Conservation (phyloP, 2,888 invertebrate species). For the Malthinus flaveolus region DNA sequence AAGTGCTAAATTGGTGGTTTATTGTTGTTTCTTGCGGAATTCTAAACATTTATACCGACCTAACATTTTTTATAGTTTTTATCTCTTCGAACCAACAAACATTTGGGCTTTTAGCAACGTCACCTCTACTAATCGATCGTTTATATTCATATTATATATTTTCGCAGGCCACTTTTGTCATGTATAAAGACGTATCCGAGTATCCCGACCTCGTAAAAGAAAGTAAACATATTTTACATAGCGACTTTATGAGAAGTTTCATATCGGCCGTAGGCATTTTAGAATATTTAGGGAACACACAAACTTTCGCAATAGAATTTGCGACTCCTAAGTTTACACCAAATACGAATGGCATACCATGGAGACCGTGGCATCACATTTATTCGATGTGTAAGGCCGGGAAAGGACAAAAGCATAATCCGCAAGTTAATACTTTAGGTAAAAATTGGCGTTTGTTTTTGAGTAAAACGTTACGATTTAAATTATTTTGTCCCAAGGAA, state of each 20-base stretch:
- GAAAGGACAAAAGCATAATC: slow-evolving; percentile 48
- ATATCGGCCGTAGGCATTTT: slow-evolving; percentile 51
- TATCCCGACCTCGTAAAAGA: slow-evolving; percentile 49
- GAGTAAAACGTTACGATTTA: too few species aligned
- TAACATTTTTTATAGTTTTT: not conserved
- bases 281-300: slow-evolving; percentile 48
- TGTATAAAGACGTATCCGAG: slow-evolving; percentile 35
- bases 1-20: too few species aligned
- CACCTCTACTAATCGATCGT: not conserved
- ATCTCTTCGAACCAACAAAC: not conserved
- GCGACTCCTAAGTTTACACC: slow-evolving; percentile 44
- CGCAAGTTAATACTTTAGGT: slow-evolving; percentile 50
- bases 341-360: slow-evolving; percentile 42
- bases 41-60: too few species aligned
- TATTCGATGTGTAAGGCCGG: slow-evolving; percentile 54
- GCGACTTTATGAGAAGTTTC: slow-evolving; percentile 52
- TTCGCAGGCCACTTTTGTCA: slow-evolving; percentile 31
- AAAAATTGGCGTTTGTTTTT: slow-evolving; percentile 9
- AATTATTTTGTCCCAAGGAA: slow-evolving; percentile 45
- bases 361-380: slow-evolving; percentile 57
- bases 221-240: slow-evolving; percentile 51
- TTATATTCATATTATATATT: not conserved
- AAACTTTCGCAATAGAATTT: slow-evolving; percentile 48
- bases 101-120: not conserved
- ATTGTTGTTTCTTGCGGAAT: too few species aligned